phyloP scores from a whole-genome alignment of 2,888 invertebrate species.

The Drosophila ezoana region DNA sequence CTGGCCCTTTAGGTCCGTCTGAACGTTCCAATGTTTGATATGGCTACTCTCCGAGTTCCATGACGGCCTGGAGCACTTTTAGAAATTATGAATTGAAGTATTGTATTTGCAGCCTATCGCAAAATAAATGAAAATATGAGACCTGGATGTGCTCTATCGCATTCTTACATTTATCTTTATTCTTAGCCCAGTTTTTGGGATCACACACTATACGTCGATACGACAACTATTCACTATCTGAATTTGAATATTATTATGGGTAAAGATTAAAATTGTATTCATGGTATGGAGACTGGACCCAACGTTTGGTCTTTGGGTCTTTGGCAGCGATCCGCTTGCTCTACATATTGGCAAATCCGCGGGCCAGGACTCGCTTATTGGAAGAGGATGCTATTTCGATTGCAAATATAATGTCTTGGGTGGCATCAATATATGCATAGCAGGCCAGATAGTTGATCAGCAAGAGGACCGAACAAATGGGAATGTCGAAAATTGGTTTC shows the following conservation, averaged over 20 bases:
- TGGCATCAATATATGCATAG: slow-evolving; percentile 21
- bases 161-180: neutral
- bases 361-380: neutral
- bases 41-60: too few species aligned
- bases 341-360: neutral
- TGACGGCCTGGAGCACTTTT: too few species aligned
- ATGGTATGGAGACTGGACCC: too few species aligned
- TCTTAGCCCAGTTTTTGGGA: neutral
- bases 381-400: neutral
- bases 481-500: slow-evolving; percentile 43
- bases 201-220: neutral
- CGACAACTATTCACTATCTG: neutral
- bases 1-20: too few species aligned
- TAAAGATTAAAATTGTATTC: too few species aligned
- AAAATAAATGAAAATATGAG: too few species aligned
- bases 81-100: too few species aligned
- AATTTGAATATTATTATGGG: neutral
- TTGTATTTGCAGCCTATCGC: too few species aligned
- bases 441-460: slow-evolving; percentile 52
- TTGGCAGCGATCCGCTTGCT: too few species aligned
- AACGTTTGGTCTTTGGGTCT: too few species aligned
- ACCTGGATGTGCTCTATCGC: too few species aligned
- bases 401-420: neutral
- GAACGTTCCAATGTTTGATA: too few species aligned
- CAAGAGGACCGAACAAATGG: slow-evolving; percentile 51